These are phyloP conservation scores for Eugnorisma glareosa DNA, from an alignment of 2,888 invertebrate species.

Conservation along the genomic window DNA sequence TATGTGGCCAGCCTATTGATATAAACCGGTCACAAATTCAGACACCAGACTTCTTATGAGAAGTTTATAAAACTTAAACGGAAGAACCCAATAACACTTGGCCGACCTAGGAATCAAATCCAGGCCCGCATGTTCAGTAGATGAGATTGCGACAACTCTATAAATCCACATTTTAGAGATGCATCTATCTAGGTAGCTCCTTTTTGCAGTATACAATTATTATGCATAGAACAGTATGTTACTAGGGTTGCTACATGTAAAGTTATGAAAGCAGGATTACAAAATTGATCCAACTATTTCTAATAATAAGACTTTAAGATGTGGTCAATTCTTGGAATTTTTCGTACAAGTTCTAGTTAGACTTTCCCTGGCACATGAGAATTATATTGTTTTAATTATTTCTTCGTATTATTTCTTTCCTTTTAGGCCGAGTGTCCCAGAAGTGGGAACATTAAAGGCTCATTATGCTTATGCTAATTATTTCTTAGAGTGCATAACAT, in stretches of 20 bases:
- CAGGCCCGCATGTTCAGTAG: background rate
- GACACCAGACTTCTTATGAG: background rate
- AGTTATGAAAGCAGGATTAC: background rate
- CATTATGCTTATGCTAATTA: too few species aligned
- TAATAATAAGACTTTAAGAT: background rate
- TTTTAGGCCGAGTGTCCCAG: too few species aligned
- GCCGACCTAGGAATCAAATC: background rate
- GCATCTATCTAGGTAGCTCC: background rate
- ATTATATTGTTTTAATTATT: background rate
- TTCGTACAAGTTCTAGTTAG: background rate
- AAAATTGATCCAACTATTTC: background rate
- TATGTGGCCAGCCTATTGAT: background rate
- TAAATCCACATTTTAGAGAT: background rate
- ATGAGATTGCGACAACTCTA: background rate
- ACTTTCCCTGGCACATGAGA: background rate
- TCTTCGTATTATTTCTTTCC: too few species aligned
- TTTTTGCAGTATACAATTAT: background rate
- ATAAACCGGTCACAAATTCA: background rate
- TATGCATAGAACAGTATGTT: background rate
- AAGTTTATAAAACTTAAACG: background rate
- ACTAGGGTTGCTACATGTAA: background rate
- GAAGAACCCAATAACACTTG: background rate
- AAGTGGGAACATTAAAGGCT: too few species aligned
- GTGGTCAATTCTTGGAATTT: background rate
- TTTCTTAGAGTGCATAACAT: background rate